Evolutionary conservation across 2,888 invertebrate species (phyloP), one percentile per base, ranked within the genome.

Genomic region (Quadroppia sp.): DNA sequence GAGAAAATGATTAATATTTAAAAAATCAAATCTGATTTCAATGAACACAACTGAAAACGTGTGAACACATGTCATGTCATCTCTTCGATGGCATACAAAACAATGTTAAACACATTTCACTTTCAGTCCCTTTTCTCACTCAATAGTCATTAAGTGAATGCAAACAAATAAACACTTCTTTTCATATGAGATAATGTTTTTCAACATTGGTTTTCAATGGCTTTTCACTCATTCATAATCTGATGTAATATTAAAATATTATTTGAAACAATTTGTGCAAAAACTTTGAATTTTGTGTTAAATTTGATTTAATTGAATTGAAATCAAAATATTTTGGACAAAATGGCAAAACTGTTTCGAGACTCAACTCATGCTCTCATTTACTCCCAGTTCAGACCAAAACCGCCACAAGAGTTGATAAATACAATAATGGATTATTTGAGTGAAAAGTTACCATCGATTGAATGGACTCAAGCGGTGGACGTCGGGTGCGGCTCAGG

Each of bases 401-500:
- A 45, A n/a, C 72, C 61, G 7, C 72, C 74, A 0, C 30, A 75
- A n/a, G 74, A 74, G 64, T 23, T 40, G 6, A 74, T 75, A 9
- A 74, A 74, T 48, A 17, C 42, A 2, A 42, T 69, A 25, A n/a
- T 45, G 0, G 25, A 45, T 4, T 71, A 71, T 40, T 53, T 71
- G 25, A 20, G 32, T 36, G 11, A 69, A 42, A n/a, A 28, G 13
- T 25, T 69, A 45, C 2, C 28, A 7, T 1, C 32, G 7, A 23
- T 15, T 17, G 15, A 53, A 9, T 56, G 56, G 50, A 28, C 6
- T 3, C 1, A 20, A 69, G 85, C 84, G 9, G 79, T 84, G 7
- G 85, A 85, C 79, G 81, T 85, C n/a, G 85, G 84, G 1, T 85
- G 85, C 79, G 85, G 85, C 6, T 81, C 82, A 32, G 85, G 85